These are phyloP conservation scores for Parus major DNA, from an alignment of 2,113 vertebrate genomes.

Conservation along the genomic window DNA sequence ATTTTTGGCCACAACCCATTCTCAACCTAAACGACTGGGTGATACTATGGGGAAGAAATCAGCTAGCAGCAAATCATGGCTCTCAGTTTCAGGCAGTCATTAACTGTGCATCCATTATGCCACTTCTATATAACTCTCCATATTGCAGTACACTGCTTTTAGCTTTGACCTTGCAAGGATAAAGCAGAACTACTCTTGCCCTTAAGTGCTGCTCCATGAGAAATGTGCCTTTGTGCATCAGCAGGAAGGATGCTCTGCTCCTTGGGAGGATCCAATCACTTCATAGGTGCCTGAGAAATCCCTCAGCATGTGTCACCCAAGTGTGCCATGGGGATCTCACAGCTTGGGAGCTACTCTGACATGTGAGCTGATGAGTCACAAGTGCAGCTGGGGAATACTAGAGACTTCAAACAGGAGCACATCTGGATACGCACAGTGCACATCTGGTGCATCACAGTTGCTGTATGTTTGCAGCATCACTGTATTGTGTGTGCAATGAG, in stretches of 20 bases:
- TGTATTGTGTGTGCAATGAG: neutral
- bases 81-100: neutral
- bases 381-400: neutral
- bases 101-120: neutral
- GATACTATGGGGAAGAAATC: constrained; percentile 12
- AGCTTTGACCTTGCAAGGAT: neutral
- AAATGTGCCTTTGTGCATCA: neutral
- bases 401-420: constrained; percentile 3
- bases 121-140: neutral
- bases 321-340: neutral
- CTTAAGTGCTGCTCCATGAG: neutral
- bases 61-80: neutral
- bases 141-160: neutral
- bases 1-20: neutral
- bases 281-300: neutral
- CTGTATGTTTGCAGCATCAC: neutral
- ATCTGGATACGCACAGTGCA: neutral
- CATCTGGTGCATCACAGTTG: neutral
- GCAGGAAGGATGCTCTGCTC: neutral
- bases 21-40: constrained; percentile 9
- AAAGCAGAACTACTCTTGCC: neutral
- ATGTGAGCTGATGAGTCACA: neutral
- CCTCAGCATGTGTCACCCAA: neutral
- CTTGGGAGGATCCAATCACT: accelerated
- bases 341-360: neutral